A percentile compares a stretch with the other conserved stretches of the same genome.
phyloP scores from a whole-genome alignment of 1,140 invertebrate genomes.

The Megalonaias nervosa region DNA sequence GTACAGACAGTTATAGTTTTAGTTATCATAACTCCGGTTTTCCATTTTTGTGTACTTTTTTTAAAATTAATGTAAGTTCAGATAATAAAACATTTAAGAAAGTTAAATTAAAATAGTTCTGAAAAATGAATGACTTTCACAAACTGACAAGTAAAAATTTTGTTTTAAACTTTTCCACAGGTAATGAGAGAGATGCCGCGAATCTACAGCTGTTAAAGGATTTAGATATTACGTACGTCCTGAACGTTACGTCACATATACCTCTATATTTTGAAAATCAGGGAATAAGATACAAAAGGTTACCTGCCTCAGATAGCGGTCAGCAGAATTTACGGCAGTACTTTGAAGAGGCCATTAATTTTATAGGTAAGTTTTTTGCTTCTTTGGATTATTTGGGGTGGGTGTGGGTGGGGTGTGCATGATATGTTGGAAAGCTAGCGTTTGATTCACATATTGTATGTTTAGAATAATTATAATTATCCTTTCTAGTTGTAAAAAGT shows the following conservation, averaged over 20 bases:
- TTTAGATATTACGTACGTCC: slow-evolving; percentile 74
- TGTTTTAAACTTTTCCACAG: slow-evolving; percentile 42
- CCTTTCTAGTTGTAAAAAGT: too few species aligned
- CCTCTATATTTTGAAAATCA: slow-evolving; percentile 80
- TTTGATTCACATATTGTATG: too few species aligned
- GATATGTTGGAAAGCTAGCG: too few species aligned
- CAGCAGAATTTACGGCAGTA: slow-evolving; percentile 94
- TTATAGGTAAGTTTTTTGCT: slow-evolving; percentile 83
- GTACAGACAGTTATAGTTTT: too few species aligned
- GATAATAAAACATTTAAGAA: too few species aligned
- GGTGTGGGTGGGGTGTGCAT: too few species aligned
- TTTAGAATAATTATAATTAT: too few species aligned
- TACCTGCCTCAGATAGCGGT: slow-evolving; percentile 87
- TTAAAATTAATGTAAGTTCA: too few species aligned
- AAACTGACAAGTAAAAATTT: neutral
- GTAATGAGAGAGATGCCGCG: slow-evolving; percentile 87
- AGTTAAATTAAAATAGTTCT: too few species aligned
- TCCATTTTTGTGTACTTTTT: too few species aligned
- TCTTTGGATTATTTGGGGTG: neutral
- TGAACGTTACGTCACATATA: slow-evolving; percentile 85
- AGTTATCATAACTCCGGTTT: too few species aligned
- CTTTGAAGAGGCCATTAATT: slow-evolving; percentile 91
- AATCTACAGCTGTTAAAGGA: slow-evolving; percentile 79
- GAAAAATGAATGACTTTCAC: too few species aligned
- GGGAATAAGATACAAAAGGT: slow-evolving; percentile 85